These are phyloP conservation scores for Chrysocyon brachyurus DNA, from an alignment of 2,797 vertebrate species.

Conservation along the genomic window DNA sequence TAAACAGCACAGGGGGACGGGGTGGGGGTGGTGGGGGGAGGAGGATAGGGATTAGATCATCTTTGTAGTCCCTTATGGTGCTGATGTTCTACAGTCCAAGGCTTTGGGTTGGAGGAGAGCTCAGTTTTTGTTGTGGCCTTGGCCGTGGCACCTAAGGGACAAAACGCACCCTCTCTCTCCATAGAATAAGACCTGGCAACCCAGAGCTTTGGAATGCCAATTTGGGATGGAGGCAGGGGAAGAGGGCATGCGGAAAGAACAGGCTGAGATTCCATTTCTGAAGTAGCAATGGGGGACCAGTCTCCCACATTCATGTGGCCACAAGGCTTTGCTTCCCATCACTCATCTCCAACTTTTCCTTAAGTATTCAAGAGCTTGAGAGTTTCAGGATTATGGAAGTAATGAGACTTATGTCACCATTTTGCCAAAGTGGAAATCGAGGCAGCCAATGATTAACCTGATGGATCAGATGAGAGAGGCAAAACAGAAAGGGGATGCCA, in stretches of 20 bases:
- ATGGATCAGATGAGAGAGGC: neutral
- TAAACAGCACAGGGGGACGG: accelerated
- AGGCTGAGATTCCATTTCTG: neutral
- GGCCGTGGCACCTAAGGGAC: neutral
- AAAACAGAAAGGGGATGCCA: neutral
- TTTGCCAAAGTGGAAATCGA: neutral
- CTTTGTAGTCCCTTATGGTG: neutral
- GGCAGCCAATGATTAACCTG: neutral
- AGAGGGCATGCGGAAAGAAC: neutral
- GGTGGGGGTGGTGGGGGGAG: no score
- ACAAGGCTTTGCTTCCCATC: neutral
- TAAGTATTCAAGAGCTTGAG: neutral
- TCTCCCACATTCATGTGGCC: neutral
- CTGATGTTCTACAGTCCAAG: neutral
- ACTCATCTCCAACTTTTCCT: neutral
- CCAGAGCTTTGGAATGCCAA: neutral
- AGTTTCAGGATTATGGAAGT: neutral
- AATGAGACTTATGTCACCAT: neutral
- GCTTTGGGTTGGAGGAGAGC: neutral
- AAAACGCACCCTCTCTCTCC: neutral
- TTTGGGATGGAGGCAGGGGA: neutral
- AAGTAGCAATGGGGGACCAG: neutral
- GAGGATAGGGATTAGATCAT: neutral
- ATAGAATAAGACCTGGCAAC: neutral
- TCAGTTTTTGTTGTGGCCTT: neutral